Evolutionary conservation across 2,888 invertebrate species (phyloP).

Genomic region (Cylloceria caligata): DNA sequence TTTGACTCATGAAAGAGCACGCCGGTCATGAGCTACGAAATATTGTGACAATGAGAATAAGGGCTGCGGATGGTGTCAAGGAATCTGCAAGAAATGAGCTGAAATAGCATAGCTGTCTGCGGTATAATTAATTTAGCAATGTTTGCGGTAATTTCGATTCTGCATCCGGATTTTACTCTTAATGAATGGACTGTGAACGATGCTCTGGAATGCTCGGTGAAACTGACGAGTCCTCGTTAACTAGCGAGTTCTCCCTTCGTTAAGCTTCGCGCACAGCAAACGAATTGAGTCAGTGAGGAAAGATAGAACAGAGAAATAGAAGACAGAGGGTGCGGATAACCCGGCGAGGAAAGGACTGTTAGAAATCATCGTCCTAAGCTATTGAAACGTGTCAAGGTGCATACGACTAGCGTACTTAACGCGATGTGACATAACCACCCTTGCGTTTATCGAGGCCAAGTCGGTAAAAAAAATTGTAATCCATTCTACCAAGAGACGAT

Average conservation of each 20-base stretch:
- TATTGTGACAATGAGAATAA: not conserved
- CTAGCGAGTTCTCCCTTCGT: constrained; percentile 62
- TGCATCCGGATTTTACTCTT: constrained; percentile 6
- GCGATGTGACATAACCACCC: constrained; percentile 62
- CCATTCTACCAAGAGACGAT: too few relatives aligned
- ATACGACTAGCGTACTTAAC: constrained; percentile 63
- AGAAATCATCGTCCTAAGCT: constrained; percentile 48
- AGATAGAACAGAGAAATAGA: constrained; percentile 24
- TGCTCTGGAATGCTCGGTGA: constrained; percentile 37
- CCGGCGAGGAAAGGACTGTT: constrained; percentile 21
- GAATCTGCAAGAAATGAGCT: not conserved
- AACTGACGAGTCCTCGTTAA: constrained; percentile 48
- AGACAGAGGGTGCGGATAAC: not conserved
- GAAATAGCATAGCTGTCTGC: not conserved
- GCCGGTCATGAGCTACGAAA: not conserved
- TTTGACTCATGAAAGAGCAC: not conserved
- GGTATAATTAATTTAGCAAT: constrained; percentile 21
- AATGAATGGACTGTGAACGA: constrained; percentile 19
- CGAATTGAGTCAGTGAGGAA: constrained; percentile 39
- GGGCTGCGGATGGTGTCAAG: not conserved
- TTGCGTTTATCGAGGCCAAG: too few relatives aligned
- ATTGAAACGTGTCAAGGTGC: constrained; percentile 52
- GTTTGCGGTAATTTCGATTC: constrained; percentile 26
- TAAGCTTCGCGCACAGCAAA: constrained; percentile 49
- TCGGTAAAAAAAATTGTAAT: too few relatives aligned